Evolutionary conservation across 1,140 invertebrate genomes (phyloP), one percentile per base, ranked within the genome.

Genomic region (Leptoteleia sp.): DNA sequence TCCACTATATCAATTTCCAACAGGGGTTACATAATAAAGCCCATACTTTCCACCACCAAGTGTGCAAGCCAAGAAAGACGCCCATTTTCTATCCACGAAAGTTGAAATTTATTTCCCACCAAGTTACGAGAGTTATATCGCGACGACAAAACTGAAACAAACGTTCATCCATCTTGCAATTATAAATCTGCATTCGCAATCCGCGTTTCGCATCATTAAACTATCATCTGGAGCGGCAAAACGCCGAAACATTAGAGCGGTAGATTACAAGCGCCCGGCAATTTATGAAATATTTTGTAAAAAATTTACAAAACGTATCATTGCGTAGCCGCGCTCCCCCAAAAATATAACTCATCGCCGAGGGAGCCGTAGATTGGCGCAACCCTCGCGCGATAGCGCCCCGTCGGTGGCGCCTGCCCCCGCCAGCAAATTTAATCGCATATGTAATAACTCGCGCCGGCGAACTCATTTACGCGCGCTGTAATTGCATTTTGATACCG

Each of bases 401-500:
- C 35, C 55, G 29, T 33, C 29, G 16, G n/a, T n/a, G n/a, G n/a
- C n/a, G 15, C 16, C 12, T 48, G 54, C 52, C 70, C 50, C 5
- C 47, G 75, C 67, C n/a, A n/a, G 76, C 52, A 78, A 78, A 78
- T 78, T 72, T 78, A 78, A 78, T 72, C 62, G 76, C 76, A 78
- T 78, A 78, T 68, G 67, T 78, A 78, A 78, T 78, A 78, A 78
- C 76, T 72, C 68, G 55, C 55, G 55, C 47, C 62, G 55, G 43
- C 42, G 68, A 79, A 79, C 68, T 79, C 68, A 79, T 79, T 73
- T 79, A 79, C 76, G 70, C 64, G 70, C 48, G 40, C 64, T 65
- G 77, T 79, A 75, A 79, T 75, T 75, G 65, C 70, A 54, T 79
- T 79, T 79, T 79, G 77, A 79, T 79, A 79, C 43, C 57, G 64